Conservation (phyloP, 2,113 vertebrate species). For the Origma solitaria region DNA sequence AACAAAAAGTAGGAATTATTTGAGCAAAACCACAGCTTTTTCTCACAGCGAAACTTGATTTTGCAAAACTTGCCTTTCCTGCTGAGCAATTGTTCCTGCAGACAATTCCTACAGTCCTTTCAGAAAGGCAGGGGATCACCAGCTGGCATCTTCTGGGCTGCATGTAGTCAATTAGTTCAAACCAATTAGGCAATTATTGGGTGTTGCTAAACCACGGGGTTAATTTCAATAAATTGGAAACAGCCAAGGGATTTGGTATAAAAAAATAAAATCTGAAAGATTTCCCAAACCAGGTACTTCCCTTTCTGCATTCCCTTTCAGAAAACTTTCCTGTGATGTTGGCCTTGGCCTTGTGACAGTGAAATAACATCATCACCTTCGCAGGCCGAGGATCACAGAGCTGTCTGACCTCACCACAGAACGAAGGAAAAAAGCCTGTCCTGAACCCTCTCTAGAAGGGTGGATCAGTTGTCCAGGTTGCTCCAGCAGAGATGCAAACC, state of each 20-base stretch:
- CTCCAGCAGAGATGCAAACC: not conserved
- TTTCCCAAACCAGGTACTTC: not conserved
- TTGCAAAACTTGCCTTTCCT: constrained; percentile 6
- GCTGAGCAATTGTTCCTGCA: constrained; percentile 47
- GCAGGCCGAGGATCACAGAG: not conserved
- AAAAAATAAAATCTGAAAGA: not conserved
- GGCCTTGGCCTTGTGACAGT: constrained; percentile 36
- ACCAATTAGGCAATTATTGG: constrained; percentile 1
- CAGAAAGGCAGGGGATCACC: not conserved
- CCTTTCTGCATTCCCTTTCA: not conserved
- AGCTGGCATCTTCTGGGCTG: constrained; percentile 22
- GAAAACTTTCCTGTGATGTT: constrained; percentile 27
- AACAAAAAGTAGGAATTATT: not conserved
- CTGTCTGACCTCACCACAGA: constrained; percentile 17
- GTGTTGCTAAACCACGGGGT: not conserved
- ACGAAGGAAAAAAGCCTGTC: not conserved
- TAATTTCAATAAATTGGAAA: not conserved
- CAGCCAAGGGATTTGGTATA: not conserved
- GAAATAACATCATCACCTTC: constrained; percentile 29
- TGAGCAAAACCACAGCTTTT: constrained; percentile 18
- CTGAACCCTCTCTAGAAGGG: not conserved
- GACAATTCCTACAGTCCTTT: constrained; percentile 19
- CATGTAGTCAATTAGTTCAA: not conserved
- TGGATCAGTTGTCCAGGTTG: not conserved
- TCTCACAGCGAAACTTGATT: not conserved